Base-by-base conservation (phyloP, 2,113 vertebrate genomes). In the Dicrurus megarhynchus region DNA sequence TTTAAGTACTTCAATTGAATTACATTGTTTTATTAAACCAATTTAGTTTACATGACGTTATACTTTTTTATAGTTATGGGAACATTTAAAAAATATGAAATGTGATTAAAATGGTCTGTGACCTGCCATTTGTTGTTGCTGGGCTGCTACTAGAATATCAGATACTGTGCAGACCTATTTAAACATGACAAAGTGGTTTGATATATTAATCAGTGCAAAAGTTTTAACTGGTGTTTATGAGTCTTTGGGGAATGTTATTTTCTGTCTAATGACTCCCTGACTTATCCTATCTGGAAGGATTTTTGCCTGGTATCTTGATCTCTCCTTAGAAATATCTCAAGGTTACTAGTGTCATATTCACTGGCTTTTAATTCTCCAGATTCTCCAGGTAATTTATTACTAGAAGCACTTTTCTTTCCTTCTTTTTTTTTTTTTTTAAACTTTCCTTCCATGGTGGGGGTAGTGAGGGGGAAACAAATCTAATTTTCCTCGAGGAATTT, bases 391-490 rank as follows among this genome's bases (percentile, higher is more conserved):
- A 30, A 59, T 89, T 85, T 55, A 50, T 87, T 71, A 53, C 17
- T 68, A 42, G 37, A 75, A 91, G 56, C 5, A 37, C 6, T 8
- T 64, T 23, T 21, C 9, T 16, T 42, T 27, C 3, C 19, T 7
- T 9, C 33, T 28, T 46, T 32, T 17, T 46, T 14, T 52, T 64
- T 24, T 61, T 7, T 50, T 60, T 39, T 19, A 10, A 24, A 20
- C 33, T 53, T 86, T 37, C 13, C 6, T 86, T 69, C 11, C 14
- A 11, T 13, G 2, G 6, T 21, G 7, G 3, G 3, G 1, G 1
- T 28, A 52, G 5, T 4, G 6, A 44, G 27, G 10, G 7, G 11
- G 6, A 3, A n/a, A 41, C 28, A 46, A 30, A n/a, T 55, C 23
- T 74, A 0, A 12, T 75, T 90, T 93, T 86, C 46, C 33, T 78